Base-by-base conservation (phyloP, 2,888 invertebrate species). In the Meteorus cinctellus region DNA sequence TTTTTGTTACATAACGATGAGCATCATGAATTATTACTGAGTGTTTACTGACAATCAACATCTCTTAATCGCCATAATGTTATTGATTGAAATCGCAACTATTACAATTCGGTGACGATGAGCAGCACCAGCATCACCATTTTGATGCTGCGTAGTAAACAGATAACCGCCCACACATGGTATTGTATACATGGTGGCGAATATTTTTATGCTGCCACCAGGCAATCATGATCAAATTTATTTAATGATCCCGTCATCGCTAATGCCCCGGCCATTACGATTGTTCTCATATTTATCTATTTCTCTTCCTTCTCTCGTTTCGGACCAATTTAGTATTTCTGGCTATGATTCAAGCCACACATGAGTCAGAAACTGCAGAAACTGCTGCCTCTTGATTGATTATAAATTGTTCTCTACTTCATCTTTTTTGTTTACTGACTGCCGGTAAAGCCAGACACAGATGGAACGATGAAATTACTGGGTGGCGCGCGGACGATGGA, bases 91-190 rank as follows among this genome's bases (percentile, higher is more conserved):
- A 65, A 65, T 65, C 36, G 19, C 19, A 36, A 36, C 65, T 65
- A 62, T 36, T 66, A 5, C 41, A 19, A 36, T 14, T 24, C 14
- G 36, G 36, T 41, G 36, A 41, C 41, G 6, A 19, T 66, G 24
- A 66, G 12, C 19, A 66, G 19, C 66, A 41, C 41, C 19, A 66
- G 24, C 36, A 48, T 16, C 48, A 36, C n/a, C 34, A 65, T 65
- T 10, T 24, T 66, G 41, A 66, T 66, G 66, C 41, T 66, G 41
- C 66, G 66, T 66, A 66, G 66, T 66, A 66, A 8, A 8, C 66
- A 19, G 16, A 65, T 66, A 29, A 66, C 29, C 41, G 19, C 41
- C 29, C 41, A 66, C 41, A 24, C 55, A 19, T 55, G 55, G 19
- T 19, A n/a, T 48, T 48, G n/a, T 48, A 48, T 48, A 48, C 48